Base-by-base conservation (phyloP, 2,888 invertebrate species). In the Sisyra nigra region DNA sequence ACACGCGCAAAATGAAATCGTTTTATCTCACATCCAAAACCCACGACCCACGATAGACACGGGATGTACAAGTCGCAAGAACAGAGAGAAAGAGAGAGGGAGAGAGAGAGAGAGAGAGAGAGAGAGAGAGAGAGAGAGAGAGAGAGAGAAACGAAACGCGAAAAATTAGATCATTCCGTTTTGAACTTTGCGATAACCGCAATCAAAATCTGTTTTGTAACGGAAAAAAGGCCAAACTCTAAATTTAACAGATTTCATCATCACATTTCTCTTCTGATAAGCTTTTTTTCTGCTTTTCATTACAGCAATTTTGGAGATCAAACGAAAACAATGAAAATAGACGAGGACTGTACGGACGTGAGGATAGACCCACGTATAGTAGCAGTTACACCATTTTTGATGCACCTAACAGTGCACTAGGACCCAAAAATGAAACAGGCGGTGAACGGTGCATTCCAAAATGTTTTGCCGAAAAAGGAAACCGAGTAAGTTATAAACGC, bases 381-480 rank as follows among this genome's bases (percentile, higher is more conserved):
- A 65, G 65, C 46, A 70, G 65, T 50, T 71, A 67, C 48, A 62
- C 64, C 17, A 63, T 66, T 3, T 58, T 61, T 44, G 66, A 69
- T 2, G 61, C 66, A 14, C 65, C 67, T 3, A 62, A 56, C 15
- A 60, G 65, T 44, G 60, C 58, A 2, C 50, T 48, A 35, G 56
- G 67, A 52, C 63, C 70, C 53, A 62, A 53, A 50, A 57, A 59
- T 47, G 59, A 46, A 33, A 24, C 52, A 0, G 76, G 71, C 9
- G 68, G 73, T 0, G 80, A 74, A 45, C 76, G 77, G 53, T 88
- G 88, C 55, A 72, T 75, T 33, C 86, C 87, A 0, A 86, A 88
- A 68, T 89, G 89, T 61, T 80, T 85, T 50, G 88, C 89, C 1
- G 86, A 88, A 62, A 89, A 89, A 63, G 89, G 89, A 57, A 74